Evolutionary conservation across 2,888 invertebrate species (phyloP).

Genomic region (Emmelina monodactyla): DNA sequence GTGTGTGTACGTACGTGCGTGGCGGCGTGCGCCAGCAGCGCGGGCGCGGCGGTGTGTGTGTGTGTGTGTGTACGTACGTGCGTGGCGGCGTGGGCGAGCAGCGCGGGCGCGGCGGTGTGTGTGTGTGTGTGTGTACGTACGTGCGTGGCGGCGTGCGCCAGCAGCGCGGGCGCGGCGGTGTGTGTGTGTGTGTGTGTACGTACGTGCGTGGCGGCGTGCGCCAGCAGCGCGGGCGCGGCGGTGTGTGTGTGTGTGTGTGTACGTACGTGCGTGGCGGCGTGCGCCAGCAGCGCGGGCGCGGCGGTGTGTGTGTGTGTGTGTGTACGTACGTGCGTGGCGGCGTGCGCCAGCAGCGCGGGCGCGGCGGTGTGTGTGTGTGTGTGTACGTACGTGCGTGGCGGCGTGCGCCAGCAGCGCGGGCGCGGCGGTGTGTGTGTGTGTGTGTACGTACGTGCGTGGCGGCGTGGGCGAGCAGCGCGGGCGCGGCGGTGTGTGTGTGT

Average conservation of each 20-base stretch:
- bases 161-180: slow-evolving; percentile 24
- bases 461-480: no score
- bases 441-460: no score
- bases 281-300: slow-evolving; percentile 32
- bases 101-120: slow-evolving; percentile 3
- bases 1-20: slow-evolving; percentile 15
- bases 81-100: slow-evolving; percentile 14
- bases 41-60: slow-evolving; percentile 24
- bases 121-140: slow-evolving; percentile 8
- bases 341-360: slow-evolving; percentile 4
- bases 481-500: no score
- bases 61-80: no score
- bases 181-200: slow-evolving; percentile 25
- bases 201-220: slow-evolving; percentile 16
- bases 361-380: no score
- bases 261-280: slow-evolving; percentile 24
- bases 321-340: no score
- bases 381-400: no score
- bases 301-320: slow-evolving; percentile 22
- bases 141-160: slow-evolving; percentile 34
- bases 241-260: no score
- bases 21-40: slow-evolving; percentile 33
- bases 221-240: slow-evolving; percentile 3
- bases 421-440: no score
- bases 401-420: no score